phyloP scores from a whole-genome alignment of 2,113 vertebrate species.

The Lontra canadensis region DNA sequence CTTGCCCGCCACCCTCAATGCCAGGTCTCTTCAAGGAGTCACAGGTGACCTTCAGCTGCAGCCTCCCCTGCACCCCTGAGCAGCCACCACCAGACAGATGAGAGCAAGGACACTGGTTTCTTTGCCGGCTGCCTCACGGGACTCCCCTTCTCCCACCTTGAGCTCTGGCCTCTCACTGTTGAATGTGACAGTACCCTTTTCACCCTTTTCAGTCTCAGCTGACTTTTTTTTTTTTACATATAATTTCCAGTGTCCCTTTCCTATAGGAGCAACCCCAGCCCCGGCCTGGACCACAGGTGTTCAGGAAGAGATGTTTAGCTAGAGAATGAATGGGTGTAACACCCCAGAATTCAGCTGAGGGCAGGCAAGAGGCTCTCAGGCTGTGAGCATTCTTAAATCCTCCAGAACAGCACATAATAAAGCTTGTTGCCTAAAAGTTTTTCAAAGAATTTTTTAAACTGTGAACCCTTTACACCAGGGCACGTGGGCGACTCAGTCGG shows the following conservation, averaged over 20 bases:
- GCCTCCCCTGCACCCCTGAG: neutral
- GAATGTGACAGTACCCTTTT: neutral
- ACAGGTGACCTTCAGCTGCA: neutral
- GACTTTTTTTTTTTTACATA: neutral
- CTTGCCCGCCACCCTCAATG: neutral
- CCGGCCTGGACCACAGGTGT: fast-evolving
- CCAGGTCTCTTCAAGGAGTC: neutral
- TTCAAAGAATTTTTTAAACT: neutral
- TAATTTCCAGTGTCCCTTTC: neutral
- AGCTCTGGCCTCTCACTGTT: neutral
- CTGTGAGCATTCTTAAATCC: neutral
- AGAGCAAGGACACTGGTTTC: neutral
- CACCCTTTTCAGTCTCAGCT: neutral
- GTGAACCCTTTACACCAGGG: neutral
- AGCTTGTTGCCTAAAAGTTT: neutral
- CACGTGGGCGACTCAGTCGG: no score
- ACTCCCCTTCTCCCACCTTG: neutral
- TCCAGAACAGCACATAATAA: neutral
- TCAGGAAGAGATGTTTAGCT: neutral
- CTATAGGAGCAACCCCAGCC: neutral
- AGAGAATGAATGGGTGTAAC: neutral
- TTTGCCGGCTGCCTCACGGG: neutral
- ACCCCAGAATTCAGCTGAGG: neutral
- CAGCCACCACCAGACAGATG: no score
- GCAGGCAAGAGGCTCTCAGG: neutral